Base-by-base conservation (phyloP, 2,797 vertebrate species). In the Argya squamiceps region DNA sequence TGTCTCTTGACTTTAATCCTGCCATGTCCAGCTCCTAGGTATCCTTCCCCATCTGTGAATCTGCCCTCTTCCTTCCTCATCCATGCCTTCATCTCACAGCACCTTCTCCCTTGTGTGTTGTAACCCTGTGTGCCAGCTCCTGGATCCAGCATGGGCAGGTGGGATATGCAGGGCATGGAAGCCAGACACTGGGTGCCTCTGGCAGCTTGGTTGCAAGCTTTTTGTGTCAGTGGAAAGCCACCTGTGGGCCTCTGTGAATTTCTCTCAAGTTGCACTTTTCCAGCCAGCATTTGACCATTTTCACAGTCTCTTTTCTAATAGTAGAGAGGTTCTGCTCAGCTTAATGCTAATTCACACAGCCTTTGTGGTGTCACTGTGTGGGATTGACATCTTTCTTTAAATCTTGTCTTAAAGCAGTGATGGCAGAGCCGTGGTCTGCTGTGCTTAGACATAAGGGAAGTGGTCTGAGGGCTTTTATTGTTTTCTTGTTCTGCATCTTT, bases 181-280 rank as follows among this genome's bases (percentile, higher is more conserved):
- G 20, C 59, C 8, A 2, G 23, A 11, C 17, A 1, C 30, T 2
- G 1, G 44, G 4, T 56, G 16, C 37, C 4, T 16, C 50, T 67
- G 59, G 41, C 8, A 9, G 7, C 15, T 47, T 44, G 43, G 43
- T 30, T 41, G 43, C 26, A 43, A 53, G 36, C 6, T 44, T 52
- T 52, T 37, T 26, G 37, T 63, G 13, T 34, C 47, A 37, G 30
- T 59, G 58, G 37, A 36, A 46, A 67, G 29, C 30, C 2, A 5
- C 9, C 11, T 15, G 12, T 64, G 43, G 27, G n/a, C 41, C 23
- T 75, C 44, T 32, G 4, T 44, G 58, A 22, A 26, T 64, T 18
- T 71, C 30, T 70, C 10, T 60, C 34, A 10, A 30, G 20, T 14
- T 84, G 53, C 39, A 55, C 19, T 49, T 44, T 76, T 69, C 46